Conservation (phyloP, 2,797 vertebrate genomes). For the Anas georgica region DNA sequence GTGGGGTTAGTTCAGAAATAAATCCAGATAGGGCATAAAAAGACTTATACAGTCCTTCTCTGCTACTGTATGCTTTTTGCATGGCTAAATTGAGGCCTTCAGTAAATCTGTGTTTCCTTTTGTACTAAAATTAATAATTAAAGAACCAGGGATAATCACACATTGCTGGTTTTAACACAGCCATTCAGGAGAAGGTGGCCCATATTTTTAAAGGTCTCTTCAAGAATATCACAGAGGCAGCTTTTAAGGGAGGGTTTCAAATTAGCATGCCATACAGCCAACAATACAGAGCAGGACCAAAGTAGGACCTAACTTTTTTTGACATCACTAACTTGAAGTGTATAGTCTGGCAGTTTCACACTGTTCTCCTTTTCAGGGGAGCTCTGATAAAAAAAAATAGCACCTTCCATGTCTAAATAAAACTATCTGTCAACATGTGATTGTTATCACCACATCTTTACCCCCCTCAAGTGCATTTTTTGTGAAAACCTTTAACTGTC, state of each 20-base stretch:
- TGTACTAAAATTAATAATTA: neutral
- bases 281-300: neutral
- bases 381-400: conserved; percentile 14
- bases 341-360: neutral
- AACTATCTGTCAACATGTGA: conserved; percentile 5
- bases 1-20: neutral
- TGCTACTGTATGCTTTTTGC: neutral
- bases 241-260: neutral
- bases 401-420: neutral
- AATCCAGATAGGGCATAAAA: neutral
- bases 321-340: neutral
- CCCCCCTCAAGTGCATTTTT: neutral
- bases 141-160: neutral
- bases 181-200: neutral
- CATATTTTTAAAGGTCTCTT: neutral
- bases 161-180: neutral
- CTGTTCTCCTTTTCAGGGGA: neutral
- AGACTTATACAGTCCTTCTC: neutral
- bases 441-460: neutral
- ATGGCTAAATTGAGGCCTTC: neutral
- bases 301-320: neutral
- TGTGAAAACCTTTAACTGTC: neutral
- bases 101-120: neutral
- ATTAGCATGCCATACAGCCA: neutral
- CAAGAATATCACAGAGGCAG: neutral